phyloP scores from a whole-genome alignment of 2,113 vertebrate species.

The Rhagologus leucostigma region DNA sequence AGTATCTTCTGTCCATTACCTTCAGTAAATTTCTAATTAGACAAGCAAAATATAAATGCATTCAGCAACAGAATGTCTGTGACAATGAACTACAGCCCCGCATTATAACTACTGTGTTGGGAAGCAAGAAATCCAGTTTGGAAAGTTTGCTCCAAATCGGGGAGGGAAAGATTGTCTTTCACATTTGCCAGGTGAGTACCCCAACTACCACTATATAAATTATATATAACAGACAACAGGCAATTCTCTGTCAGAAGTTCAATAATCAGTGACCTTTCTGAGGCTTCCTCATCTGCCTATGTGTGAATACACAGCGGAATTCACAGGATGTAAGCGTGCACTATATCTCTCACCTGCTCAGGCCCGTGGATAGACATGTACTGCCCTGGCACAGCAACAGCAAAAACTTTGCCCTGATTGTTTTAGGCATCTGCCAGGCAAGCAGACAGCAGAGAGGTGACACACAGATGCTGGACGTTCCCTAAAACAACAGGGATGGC shows the following conservation, averaged over 20 bases:
- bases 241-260: background rate
- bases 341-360: background rate
- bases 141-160: background rate
- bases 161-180: background rate
- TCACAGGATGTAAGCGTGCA: rapidly evolving
- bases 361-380: background rate
- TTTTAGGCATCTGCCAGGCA: background rate
- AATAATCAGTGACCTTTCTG: background rate
- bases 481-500: background rate
- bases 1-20: background rate
- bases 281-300: background rate
- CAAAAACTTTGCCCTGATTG: background rate
- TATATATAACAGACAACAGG: background rate
- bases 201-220: background rate
- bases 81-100: background rate
- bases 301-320: background rate
- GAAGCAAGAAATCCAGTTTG: background rate
- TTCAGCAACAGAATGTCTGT: background rate
- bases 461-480: background rate
- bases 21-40: background rate
- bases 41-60: background rate
- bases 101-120: background rate
- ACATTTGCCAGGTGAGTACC: background rate
- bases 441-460: background rate
- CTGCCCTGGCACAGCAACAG: background rate